Percentiles rank a stretch among this genome's conserved stretches.
phyloP scores from a whole-genome alignment of 2,888 invertebrate species.

The Macroteleia sp. region DNA sequence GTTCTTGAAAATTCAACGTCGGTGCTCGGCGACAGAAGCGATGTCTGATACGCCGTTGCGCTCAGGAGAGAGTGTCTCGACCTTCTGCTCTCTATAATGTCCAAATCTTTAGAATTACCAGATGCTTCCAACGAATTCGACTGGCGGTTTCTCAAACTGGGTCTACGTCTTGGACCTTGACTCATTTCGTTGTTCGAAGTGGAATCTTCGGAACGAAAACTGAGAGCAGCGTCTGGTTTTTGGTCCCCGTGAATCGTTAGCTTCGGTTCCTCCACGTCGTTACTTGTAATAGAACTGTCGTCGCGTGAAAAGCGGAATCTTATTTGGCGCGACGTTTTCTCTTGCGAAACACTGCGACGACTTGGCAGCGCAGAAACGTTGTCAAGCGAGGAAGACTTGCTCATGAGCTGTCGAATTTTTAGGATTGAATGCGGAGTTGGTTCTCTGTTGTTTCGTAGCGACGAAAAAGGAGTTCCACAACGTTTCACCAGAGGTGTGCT shows the following conservation, averaged over 20 bases:
- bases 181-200: not conserved
- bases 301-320: constrained; percentile 75
- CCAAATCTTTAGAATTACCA: too few species aligned
- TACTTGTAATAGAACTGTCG: constrained; percentile 37
- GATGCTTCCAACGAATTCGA: constrained; percentile 17
- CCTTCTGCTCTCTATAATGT: too few species aligned
- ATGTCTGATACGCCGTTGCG: constrained; percentile 4
- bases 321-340: constrained; percentile 75
- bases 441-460: constrained; percentile 11
- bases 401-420: constrained; percentile 78
- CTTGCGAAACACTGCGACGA: constrained; percentile 28
- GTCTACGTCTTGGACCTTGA: constrained; percentile 73
- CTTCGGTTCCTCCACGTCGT: not conserved
- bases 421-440: constrained; percentile 80
- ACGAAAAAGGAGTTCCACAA: constrained; percentile 69
- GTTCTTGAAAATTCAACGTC: not conserved
- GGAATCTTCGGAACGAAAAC: not conserved
- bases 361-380: too few species aligned
- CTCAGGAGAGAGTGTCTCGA: not conserved
- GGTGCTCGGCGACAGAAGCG: not conserved
- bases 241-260: too few species aligned
- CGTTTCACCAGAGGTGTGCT: constrained; percentile 77
- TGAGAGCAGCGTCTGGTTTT: not conserved
- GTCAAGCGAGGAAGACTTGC: constrained; percentile 71
- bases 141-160: constrained; percentile 73